A percentile compares a stretch with the other conserved stretches of the same genome.
phyloP scores from a whole-genome alignment of 2,888 invertebrate genomes.

The Periphyllus acericola region DNA sequence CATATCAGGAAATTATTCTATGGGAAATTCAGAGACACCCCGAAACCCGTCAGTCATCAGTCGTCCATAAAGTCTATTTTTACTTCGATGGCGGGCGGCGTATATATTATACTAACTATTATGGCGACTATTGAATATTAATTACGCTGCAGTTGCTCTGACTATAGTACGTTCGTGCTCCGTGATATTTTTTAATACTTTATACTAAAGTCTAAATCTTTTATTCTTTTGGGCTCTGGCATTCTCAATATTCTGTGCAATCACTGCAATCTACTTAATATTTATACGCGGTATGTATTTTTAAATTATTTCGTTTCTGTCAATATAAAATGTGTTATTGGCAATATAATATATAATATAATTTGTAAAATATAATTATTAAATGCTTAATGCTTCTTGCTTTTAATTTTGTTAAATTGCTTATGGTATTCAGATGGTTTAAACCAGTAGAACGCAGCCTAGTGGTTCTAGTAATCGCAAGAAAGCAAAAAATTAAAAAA shows the following conservation, averaged over 20 bases:
- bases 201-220: neutral
- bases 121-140: neutral
- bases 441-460: constrained; percentile 11
- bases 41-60: no score
- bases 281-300: constrained; percentile 15
- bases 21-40: no score
- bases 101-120: neutral
- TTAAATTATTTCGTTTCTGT: constrained; percentile 23
- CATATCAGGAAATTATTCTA: no score
- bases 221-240: neutral
- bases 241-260: constrained; percentile 21
- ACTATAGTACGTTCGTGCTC: constrained; percentile 5
- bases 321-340: constrained; percentile 4
- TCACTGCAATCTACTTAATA: neutral
- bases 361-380: neutral
- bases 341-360: neutral
- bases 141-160: constrained; percentile 1
- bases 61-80: no score
- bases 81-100: no score
- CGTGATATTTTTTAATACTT: constrained; percentile 11
- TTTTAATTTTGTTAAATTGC: constrained; percentile 25
- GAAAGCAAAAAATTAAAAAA: constrained; percentile 29
- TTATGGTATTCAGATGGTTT: constrained; percentile 17
- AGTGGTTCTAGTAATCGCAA: constrained; percentile 33
- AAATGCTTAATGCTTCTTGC: neutral